A percentile compares a stretch with the other conserved stretches of the same genome.
Conservation (phyloP, 2,113 vertebrate species). For the Colossoma macropomum region DNA sequence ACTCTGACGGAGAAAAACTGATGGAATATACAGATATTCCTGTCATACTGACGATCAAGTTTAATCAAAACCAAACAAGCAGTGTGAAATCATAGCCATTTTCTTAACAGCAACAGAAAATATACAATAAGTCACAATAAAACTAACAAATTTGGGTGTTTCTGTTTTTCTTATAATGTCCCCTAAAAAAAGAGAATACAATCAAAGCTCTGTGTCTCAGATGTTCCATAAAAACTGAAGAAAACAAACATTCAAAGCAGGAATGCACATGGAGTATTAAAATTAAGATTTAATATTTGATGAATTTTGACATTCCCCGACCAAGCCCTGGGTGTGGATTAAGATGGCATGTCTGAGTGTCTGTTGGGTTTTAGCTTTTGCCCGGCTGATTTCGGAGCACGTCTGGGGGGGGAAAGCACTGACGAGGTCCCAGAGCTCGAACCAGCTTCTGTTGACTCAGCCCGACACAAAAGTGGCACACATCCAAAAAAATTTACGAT, state of each 20-base stretch:
- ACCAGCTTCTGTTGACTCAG: constrained; percentile 63
- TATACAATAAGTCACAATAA: constrained; percentile 55
- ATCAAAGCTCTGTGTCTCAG: constrained; percentile 71
- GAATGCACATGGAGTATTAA: constrained; percentile 67
- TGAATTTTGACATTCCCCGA: constrained; percentile 55
- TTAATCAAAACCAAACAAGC: constrained; percentile 51
- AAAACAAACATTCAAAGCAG: constrained; percentile 54
- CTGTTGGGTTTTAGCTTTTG: constrained; percentile 37
- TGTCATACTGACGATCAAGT: constrained; percentile 37
- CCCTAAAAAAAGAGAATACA: constrained; percentile 64
- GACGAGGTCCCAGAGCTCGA: constrained; percentile 48
- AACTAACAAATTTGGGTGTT: constrained; percentile 40
- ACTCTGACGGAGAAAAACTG: constrained; percentile 23
- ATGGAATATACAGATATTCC: constrained; percentile 38
- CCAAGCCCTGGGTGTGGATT: constrained; percentile 56
- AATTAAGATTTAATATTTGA: constrained; percentile 68
- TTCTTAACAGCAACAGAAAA: constrained; percentile 45
- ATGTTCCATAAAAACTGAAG: constrained; percentile 64
- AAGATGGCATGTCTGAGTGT: constrained; percentile 56
- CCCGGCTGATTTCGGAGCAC: constrained; percentile 8
- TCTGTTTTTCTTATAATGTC: constrained; percentile 36
- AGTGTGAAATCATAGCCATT: constrained; percentile 40
- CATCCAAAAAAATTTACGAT: constrained; percentile 53
- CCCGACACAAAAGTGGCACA: constrained; percentile 64
- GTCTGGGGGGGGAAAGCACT: constrained; percentile 20